Conservation (phyloP, 92 coral and sea anemone genomes). For the Chrysogorgia sp. region DNA sequence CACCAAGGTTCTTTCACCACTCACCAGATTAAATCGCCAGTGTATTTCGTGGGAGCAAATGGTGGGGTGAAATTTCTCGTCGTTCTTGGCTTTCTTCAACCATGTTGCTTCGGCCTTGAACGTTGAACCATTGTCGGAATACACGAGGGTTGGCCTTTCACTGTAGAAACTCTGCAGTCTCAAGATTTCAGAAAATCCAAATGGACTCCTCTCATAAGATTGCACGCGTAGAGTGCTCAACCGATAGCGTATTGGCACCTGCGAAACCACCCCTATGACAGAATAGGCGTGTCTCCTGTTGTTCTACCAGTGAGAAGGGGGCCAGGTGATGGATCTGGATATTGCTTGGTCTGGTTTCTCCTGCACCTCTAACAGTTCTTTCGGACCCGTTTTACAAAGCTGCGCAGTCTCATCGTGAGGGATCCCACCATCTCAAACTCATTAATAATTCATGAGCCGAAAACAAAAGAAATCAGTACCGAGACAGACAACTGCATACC, state of each 20-base stretch:
- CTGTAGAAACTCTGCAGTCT: too few species aligned
- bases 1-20: constrained; percentile 31
- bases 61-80: constrained; percentile 20
- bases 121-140: constrained; percentile 24
- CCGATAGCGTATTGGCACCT: constrained; percentile 18
- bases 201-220: constrained; percentile 5
- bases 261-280: constrained; percentile 17
- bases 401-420: too few species aligned
- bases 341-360: neutral
- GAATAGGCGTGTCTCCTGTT: too few species aligned
- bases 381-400: neutral
- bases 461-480: too few species aligned
- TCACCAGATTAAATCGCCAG: constrained; percentile 16
- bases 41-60: constrained; percentile 6
- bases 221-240: neutral
- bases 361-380: constrained; percentile 2
- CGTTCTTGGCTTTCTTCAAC: neutral
- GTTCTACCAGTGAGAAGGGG: too few species aligned
- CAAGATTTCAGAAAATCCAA: too few species aligned
- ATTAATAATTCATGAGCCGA: too few species aligned
- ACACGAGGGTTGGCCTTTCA: neutral
- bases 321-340: neutral
- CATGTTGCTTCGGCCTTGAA: constrained; percentile 26
- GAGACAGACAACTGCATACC: too few species aligned
- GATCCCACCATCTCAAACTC: too few species aligned